These are phyloP conservation scores for Netelia inedita DNA, from an alignment of 2,888 invertebrate species.

Conservation along the genomic window DNA sequence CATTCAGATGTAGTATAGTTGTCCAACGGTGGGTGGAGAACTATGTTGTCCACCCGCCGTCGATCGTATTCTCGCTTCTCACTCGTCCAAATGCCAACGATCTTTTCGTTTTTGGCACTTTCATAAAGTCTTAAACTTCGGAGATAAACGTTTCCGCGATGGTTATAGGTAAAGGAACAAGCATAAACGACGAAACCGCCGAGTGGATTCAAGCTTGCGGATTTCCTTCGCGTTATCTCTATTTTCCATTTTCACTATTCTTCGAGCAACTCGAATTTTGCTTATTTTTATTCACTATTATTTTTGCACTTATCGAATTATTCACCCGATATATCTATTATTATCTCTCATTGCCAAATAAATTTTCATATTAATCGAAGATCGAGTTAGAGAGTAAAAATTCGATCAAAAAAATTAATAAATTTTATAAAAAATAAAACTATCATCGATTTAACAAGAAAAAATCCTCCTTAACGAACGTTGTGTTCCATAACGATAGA, in stretches of 20 bases:
- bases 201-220: background rate
- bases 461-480: background rate
- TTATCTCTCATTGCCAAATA: no score
- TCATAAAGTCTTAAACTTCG: conserved; percentile 1
- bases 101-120: conserved; percentile 16
- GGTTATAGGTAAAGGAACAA: background rate
- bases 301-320: no score
- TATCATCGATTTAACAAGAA: background rate
- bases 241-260: no score
- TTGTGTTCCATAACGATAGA: background rate
- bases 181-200: background rate
- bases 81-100: background rate
- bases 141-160: conserved; percentile 18
- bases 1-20: no score
- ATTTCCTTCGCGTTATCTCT: no score
- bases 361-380: no score
- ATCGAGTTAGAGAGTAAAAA: no score
- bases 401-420: no score
- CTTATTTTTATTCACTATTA: no score
- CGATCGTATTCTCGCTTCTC: conserved; percentile 17
- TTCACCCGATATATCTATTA: no score
- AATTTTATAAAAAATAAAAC: background rate
- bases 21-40: no score
- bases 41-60: background rate
- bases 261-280: no score